Evolutionary conservation across 2,113 vertebrate genomes (phyloP), one percentile per base, ranked within the genome.

Genomic region (Mormyrus lacerda): DNA sequence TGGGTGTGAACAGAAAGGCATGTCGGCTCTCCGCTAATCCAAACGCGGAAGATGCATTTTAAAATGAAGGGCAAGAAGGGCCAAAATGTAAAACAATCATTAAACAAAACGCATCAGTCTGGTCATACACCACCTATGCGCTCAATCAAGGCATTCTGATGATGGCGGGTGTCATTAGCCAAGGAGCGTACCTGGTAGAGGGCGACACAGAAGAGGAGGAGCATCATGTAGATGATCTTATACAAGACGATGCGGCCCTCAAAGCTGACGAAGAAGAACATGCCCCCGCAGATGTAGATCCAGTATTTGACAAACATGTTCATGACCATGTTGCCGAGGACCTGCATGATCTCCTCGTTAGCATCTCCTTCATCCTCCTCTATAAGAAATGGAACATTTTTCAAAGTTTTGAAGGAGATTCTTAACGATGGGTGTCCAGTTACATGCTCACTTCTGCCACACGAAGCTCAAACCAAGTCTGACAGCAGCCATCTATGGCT

Each of bases 191-290:
- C 98, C 98, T 99, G 98, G 93, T 99, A 99, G n/a, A 99, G 94
- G 7, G 96, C 98, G 92, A 99, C 98, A 24, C 97, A 99, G 95
- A 97, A 98, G 83, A 99, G 97, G 92, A 99, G 97, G 89, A 99
- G 95, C 96, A 99, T 97, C 98, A 99, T 99, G 94, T 99, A 99
- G 96, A 99, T 97, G 95, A 99, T 99, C 95, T 99, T 99, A 96
- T 99, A 99, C 96, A 99, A 97, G 93, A 98, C 98, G 10, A 98
- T 97, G 91, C 94, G 95, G 82, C 98, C 98, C 93, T 99, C 98
- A 58, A 99, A 99, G 96, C 97, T 99, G 95, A 99, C 98, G 1
- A 99, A 96, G 96, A 99, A 99, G 96, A 99, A 99, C 98, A 99
- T 99, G 91, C 98, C 98, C 0, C 98, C 97, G 0, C 98, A 99